These are phyloP conservation scores for Copidosoma aretas DNA, from an alignment of 2,888 invertebrate genomes.

Conservation along the genomic window DNA sequence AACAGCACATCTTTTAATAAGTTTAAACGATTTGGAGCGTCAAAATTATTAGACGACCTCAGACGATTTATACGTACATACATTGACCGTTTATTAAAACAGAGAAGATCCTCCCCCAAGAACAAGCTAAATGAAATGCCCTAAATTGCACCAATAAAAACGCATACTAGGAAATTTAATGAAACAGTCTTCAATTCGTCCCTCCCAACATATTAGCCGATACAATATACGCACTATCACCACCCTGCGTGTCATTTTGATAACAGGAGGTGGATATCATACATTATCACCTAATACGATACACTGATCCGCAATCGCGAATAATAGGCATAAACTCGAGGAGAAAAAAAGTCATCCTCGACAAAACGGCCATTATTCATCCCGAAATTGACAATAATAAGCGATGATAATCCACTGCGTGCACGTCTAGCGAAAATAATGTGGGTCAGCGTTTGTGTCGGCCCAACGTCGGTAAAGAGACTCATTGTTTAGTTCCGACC, in stretches of 20 bases:
- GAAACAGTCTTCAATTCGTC: neutral
- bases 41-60: slow-evolving; percentile 10
- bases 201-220: too few relatives aligned
- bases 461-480: neutral
- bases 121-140: neutral
- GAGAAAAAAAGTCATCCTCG: too few relatives aligned
- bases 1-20: neutral
- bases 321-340: too few relatives aligned
- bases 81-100: neutral
- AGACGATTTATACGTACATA: neutral
- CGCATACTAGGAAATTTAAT: slow-evolving; percentile 11
- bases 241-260: too few relatives aligned
- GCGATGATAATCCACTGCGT: too few relatives aligned
- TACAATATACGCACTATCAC: too few relatives aligned
- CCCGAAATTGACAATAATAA: too few relatives aligned
- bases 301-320: too few relatives aligned
- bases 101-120: neutral
- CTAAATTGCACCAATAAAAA: slow-evolving; percentile 11
- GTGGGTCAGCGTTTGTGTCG: neutral
- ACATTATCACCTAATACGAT: too few relatives aligned
- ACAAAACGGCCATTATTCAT: too few relatives aligned
- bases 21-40: slow-evolving; percentile 3
- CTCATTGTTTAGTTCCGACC: slow-evolving; percentile 7
- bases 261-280: too few relatives aligned
- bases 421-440: neutral